A percentile compares a stretch with the other conserved stretches of the same genome.
These are phyloP conservation scores for Pangasius larnaudii DNA, from an alignment of 2,797 vertebrate genomes.

Conservation along the genomic window DNA sequence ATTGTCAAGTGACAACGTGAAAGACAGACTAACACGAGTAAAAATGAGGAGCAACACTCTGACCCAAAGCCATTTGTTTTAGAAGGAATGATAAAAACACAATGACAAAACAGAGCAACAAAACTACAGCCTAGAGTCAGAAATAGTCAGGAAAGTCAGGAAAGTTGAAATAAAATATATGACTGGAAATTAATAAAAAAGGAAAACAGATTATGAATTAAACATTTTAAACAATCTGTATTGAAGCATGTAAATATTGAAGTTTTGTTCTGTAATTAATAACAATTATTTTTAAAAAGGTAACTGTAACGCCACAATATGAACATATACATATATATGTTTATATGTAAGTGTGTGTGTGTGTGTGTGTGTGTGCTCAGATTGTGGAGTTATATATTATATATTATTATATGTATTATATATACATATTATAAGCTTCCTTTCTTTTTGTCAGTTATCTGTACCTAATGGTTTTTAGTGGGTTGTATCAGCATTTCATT, in stretches of 20 bases:
- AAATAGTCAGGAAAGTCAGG: neutral
- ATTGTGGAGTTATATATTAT: no score
- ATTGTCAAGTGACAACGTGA: neutral
- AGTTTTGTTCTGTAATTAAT: neutral
- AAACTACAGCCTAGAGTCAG: neutral
- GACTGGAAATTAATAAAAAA: neutral
- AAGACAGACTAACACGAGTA: neutral
- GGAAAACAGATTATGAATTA: neutral
- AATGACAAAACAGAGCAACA: neutral
- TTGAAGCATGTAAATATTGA: neutral
- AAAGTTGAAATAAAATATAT: neutral
- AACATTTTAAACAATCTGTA: neutral
- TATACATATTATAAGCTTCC: neutral
- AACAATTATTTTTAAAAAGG: neutral
- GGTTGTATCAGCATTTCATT: slow-evolving; percentile 58
- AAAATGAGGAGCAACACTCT: neutral
- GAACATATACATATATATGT: neutral
- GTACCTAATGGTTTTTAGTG: slow-evolving; percentile 35
- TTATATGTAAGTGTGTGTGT: no score
- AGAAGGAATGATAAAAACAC: neutral
- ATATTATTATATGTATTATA: no score
- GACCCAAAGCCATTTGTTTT: neutral
- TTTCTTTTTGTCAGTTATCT: slow-evolving; percentile 3
- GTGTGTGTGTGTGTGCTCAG: no score
- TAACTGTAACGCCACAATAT: no score